Percentiles rank a stretch among this genome's conserved stretches.
Conservation (phyloP, 2,888 invertebrate species). For the Mylabris sibirica region DNA sequence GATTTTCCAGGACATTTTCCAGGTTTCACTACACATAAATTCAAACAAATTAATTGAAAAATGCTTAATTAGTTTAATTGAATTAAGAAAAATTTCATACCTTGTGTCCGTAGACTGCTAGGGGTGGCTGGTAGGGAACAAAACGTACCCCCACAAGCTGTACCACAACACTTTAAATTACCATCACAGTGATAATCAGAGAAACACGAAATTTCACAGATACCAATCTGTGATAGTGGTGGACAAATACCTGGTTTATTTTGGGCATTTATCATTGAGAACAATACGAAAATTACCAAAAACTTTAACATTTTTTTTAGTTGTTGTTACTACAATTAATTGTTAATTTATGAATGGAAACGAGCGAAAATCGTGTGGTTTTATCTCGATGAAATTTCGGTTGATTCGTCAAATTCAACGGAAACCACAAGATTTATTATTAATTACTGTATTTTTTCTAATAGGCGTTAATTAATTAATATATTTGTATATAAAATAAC, state of each 20-base stretch:
- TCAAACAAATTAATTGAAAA: neutral
- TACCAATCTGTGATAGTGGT: slow-evolving; percentile 23
- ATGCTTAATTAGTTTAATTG: neutral
- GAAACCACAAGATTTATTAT: neutral
- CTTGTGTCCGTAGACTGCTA: slow-evolving; percentile 12
- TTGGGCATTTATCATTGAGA: slow-evolving; percentile 15
- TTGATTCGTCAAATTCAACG: neutral
- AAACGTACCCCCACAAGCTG: slow-evolving; percentile 28
- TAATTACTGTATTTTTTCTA: neutral
- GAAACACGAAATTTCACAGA: slow-evolving; percentile 26
- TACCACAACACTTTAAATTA: slow-evolving; percentile 24
- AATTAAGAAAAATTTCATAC: neutral
- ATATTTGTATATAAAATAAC: neutral
- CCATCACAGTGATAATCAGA: slow-evolving; percentile 24
- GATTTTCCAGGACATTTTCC: slow-evolving; percentile 35
- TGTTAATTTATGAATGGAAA: neutral
- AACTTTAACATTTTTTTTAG: slow-evolving; percentile 13
- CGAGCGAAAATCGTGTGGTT: neutral
- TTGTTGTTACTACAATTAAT: neutral
- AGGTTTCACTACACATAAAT: slow-evolving; percentile 31
- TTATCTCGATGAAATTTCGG: neutral
- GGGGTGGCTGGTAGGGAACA: slow-evolving; percentile 20
- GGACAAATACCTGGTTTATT: slow-evolving; percentile 26
- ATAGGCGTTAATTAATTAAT: neutral
- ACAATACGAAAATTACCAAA: slow-evolving; percentile 12